Base-by-base conservation (phyloP, 2,888 invertebrate species). In the Sarcophaga caerulescens region DNA sequence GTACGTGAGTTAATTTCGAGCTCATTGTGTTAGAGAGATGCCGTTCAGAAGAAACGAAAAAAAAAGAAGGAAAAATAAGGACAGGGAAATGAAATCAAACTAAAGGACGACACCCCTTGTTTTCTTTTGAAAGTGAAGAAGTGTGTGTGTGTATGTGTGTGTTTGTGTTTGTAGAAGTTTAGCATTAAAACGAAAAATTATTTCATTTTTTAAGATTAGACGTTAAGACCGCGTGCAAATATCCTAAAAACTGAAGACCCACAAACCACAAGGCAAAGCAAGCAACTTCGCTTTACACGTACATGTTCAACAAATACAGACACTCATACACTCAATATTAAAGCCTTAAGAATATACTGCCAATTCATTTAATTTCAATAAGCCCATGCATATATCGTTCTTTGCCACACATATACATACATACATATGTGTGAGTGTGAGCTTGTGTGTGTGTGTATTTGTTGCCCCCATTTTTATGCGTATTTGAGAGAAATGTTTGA, bases 341-440 rank as follows among this genome's bases (percentile, higher is more conserved):
- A 52, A 17, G 52, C 12, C 35, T 35, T 35, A 35, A 35, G 35
- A 35, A 35, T 63, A 84, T 78, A 84, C 60, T 84, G 86, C 78
- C 85, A 81, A 86, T 86, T 86, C 86, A 86, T 86, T 86, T 71
- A 84, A 84, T 86, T 84, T 86, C 81, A 86, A 86, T 86, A 83
- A 62, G 81, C 60, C 47, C 59, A 71, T 45, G 25, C 60, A 52
- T 52, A 12, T 52, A 17, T 12, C 1, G 1, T 11, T 69, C 62
- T 68, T 35, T 19, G 35, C 35, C 19, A 14, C 23, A 23, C 45
- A 21, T 14, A 45, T n/a, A 21, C 75, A 66, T 57, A 35, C 62
- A 73, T 69, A 47, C 63, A 62, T 66, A 69, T 73, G 73, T 74
- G 70, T 81, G 69, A 73, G 80, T 80, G 25, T 47, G 73, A 83